Percentiles rank a stretch among this genome's conserved stretches.
Conservation (phyloP, 2,888 invertebrate genomes). For the Chrysopilus asiliformis region DNA sequence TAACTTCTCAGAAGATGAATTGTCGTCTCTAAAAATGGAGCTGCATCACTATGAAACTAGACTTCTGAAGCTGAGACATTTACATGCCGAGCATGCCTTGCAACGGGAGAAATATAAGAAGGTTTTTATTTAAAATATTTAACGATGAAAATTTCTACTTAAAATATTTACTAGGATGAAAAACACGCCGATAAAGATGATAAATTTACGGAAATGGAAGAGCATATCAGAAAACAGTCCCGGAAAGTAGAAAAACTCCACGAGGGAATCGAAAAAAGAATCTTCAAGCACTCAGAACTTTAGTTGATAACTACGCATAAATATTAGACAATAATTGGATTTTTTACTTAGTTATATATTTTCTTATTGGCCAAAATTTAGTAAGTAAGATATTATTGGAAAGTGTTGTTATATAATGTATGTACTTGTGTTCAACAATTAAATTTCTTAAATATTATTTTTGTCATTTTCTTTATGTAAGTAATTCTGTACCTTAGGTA, state of each 20-base stretch:
- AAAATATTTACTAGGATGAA: conserved; percentile 33
- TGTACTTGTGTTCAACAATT: no score
- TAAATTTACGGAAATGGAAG: conserved; percentile 51
- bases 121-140: background rate
- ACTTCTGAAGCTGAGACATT: conserved; percentile 64
- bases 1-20: conserved; percentile 69
- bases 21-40: conserved; percentile 75
- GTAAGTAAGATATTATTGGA: no score
- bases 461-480: no score
- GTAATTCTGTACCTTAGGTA: no score
- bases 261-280: conserved; percentile 59
- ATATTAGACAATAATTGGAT: no score
- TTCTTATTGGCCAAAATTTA: no score
- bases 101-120: conserved; percentile 44
- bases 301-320: no score
- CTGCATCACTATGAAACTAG: conserved; percentile 67
- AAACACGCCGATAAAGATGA: conserved; percentile 49
- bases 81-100: conserved; percentile 69
- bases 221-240: conserved; percentile 69
- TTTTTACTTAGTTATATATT: no score
- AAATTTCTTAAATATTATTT: no score
- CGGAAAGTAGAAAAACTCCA: conserved; percentile 79
- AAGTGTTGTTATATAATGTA: no score
- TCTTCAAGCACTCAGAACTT: conserved; percentile 65
- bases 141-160: conserved; percentile 2